phyloP scores from a whole-genome alignment of 2,113 vertebrate genomes.

The Ptilorrhoa leucosticta region DNA sequence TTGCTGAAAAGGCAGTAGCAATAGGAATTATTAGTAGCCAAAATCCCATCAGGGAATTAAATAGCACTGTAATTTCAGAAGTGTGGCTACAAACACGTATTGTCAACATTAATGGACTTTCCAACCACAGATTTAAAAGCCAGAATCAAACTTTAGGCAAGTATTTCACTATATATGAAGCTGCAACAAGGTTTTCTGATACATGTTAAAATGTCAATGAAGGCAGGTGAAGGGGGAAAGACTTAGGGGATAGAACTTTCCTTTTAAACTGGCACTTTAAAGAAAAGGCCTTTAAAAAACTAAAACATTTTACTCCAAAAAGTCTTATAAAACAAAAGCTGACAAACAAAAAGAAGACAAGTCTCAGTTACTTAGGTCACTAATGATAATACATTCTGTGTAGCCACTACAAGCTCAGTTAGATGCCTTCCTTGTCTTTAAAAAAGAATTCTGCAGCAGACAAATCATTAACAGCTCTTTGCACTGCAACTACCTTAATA shows the following conservation, averaged over 20 bases:
- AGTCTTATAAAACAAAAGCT: neutral
- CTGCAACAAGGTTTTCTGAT: neutral
- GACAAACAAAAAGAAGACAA: neutral
- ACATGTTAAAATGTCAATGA: neutral
- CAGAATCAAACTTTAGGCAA: neutral
- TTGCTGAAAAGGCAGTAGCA: neutral
- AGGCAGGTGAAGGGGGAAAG: neutral
- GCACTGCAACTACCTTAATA: neutral
- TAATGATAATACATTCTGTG: neutral
- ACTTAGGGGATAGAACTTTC: neutral
- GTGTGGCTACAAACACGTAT: fast-evolving
- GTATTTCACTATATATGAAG: neutral
- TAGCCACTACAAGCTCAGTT: neutral
- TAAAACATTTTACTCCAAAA: neutral
- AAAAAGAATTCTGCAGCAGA: neutral
- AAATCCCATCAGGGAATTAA: neutral
- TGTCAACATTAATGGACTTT: neutral
- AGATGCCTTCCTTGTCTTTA: neutral
- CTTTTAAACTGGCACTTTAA: neutral
- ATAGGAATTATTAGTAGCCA: neutral
- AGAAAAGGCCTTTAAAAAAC: neutral
- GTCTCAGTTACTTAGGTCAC: neutral
- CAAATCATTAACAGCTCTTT: neutral
- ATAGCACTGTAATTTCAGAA: neutral
- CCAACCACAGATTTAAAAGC: neutral